These are phyloP conservation scores for Drosophila mayaguana DNA, from an alignment of 2,888 invertebrate genomes.

Conservation along the genomic window DNA sequence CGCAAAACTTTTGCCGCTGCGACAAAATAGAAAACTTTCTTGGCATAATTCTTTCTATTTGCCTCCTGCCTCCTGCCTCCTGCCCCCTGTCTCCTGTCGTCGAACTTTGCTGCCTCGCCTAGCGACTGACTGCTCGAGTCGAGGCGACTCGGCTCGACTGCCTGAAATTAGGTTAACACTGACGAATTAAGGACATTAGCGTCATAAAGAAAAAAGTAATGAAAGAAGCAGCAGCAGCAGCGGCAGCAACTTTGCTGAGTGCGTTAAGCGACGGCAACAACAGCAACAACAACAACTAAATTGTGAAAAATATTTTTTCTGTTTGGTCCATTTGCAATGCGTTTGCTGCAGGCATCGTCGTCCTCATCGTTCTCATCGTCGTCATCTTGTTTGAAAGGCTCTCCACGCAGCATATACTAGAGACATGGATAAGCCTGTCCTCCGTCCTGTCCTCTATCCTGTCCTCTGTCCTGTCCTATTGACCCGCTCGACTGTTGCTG, in stretches of 20 bases:
- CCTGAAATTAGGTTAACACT: constrained; percentile 79
- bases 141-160: constrained; percentile 48
- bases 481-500: constrained; percentile 35
- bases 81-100: not conserved
- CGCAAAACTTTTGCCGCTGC: constrained; percentile 78
- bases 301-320: constrained; percentile 19
- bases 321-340: constrained; percentile 33
- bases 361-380: constrained; percentile 4
- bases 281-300: constrained; percentile 35
- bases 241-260: constrained; percentile 62
- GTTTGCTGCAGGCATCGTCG: constrained; percentile 54
- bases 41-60: constrained; percentile 77
- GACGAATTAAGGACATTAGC: constrained; percentile 81
- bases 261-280: constrained; percentile 64
- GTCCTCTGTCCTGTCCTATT: constrained; percentile 22
- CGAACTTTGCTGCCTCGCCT: constrained; percentile 51
- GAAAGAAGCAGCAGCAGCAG: constrained; percentile 61
- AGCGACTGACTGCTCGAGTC: not conserved
- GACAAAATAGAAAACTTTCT: constrained; percentile 81
- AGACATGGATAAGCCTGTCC: constrained; percentile 29
- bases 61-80: constrained; percentile 30
- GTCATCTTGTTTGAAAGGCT: constrained; percentile 48
- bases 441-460: constrained; percentile 3
- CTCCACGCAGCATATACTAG: constrained; percentile 41
- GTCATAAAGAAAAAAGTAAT: constrained; percentile 82